Evolutionary conservation across 1,140 invertebrate genomes (phyloP).

Genomic region (Trialeurodes vaporariorum): DNA sequence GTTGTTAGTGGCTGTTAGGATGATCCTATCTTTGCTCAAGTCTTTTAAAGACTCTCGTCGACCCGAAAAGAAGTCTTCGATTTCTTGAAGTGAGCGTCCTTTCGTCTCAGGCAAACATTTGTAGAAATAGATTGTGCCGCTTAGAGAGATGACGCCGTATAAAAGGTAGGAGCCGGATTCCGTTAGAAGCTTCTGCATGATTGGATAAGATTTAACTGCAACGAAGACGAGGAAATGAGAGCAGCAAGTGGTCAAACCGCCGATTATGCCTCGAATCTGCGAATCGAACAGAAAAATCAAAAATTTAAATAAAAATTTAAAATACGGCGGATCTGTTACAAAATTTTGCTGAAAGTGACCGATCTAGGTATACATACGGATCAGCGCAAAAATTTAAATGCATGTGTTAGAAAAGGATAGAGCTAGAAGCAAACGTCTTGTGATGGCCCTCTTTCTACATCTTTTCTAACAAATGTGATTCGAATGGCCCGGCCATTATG

Average conservation of each 20-base stretch:
- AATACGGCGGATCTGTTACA: too few species aligned
- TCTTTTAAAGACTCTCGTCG: not conserved
- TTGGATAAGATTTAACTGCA: conserved; percentile 54
- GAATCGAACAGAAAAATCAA: too few species aligned
- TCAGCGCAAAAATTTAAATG: too few species aligned
- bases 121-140: conserved; percentile 43
- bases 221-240: conserved; percentile 51
- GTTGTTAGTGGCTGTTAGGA: not conserved
- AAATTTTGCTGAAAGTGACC: too few species aligned
- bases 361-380: too few species aligned
- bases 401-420: too few species aligned
- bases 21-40: not conserved
- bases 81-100: conserved; percentile 60
- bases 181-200: conserved; percentile 38
- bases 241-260: conserved; percentile 50
- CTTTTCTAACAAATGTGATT: too few species aligned
- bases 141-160: conserved; percentile 46
- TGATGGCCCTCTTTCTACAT: too few species aligned
- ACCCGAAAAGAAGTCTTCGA: conserved; percentile 51
- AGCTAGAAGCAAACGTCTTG: too few species aligned
- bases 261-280: conserved; percentile 50
- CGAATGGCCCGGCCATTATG: too few species aligned
- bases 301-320: too few species aligned
- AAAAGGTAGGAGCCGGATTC: conserved; percentile 47
- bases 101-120: conserved; percentile 70